Evolutionary conservation across 2,797 vertebrate species (phyloP), one percentile per base, ranked within the genome.

Genomic region (Tenualosa ilisha): DNA sequence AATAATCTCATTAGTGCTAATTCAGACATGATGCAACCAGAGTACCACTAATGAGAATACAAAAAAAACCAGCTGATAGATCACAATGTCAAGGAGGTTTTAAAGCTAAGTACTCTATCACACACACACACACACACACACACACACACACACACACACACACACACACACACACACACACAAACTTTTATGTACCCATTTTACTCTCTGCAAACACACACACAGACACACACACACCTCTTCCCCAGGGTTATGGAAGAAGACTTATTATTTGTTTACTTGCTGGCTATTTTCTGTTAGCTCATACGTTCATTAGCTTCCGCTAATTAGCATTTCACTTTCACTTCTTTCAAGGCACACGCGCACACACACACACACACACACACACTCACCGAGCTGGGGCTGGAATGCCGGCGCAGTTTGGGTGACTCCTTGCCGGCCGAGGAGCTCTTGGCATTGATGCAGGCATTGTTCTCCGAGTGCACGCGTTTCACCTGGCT

Each of bases 381-480:
- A 43, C 68, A 75, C 68, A 43, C 37, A 75, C 68, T 98, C 93
- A 99, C 97, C 87, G 98, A 99, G 90, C 97, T 98, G 43, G 98
- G 98, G 87, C 97, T 99, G 92, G 97, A 98, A 93, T 98, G 97
- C 0, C 97, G 90, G 22, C 97, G 95, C 81, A 98, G 95, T 94
- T 98, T 99, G 75, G 89, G 98, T 82, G 84, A 98, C 96, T 94
- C 98, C 95, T 95, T 97, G 93, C 94, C 95, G 6, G 94, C 81
- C 31, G 96, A 96, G 6, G 97, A 95, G 90, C 94, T 95, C 93
- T 98, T 98, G 92, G 97, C 96, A 79, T 94, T 97, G 95, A 99
- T 98, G 94, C 97, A 99, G 89, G 97, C 97, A 92, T 99, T 99
- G 94, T 99, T 99, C 95, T 99, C 98, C 0, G 97, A 99, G 93